Evolutionary conservation across 2,888 invertebrate genomes (phyloP), one percentile per base, ranked within the genome.

Genomic region (Galeruca laticollis): DNA sequence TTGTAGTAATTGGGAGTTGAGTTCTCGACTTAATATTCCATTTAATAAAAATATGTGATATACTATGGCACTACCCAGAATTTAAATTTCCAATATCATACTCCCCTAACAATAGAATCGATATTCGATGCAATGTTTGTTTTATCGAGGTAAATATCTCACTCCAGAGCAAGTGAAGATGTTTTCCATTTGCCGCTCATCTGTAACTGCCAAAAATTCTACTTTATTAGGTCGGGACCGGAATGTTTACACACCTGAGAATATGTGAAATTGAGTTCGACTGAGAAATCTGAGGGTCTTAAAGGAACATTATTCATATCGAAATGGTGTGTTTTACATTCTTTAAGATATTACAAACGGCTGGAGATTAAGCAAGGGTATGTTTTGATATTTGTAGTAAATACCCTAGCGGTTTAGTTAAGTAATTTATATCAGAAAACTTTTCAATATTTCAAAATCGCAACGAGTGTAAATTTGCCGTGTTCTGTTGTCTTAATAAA

Each of bases 181-280:
- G 37, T 35, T 37, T 37, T 35, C 18, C 57, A 21, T 21, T 20
- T 9, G 18, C 18, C 40, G 47, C 15, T 60, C 47, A 60, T 60
- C 26, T 31, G 49, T 60, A 47, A 60, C 60, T 60, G 60, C 60
- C 60, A 49, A 49, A 49, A 49, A 60, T 49, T 49, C 60, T 47
- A 47, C 60, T 60, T 26, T 60, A 60, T 60, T 47, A 49, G 60
- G 47, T 60, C 43, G 47, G 26, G 18, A 15, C 31, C 31, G 13
- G 26, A 26, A 60, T 60, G 49, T 60, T 60, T 60, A 31, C 47
- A 60, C 60, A 60, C 60, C 60, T 60, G 60, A 47, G 60, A 60
- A 33, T 33, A 15, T 60, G 31, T 60, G 60, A 43, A 26, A 31
- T 49, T 31, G 47, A 47, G 40, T 8, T 11, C 8, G 15, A 47